These are phyloP conservation scores for Mustelus asterias DNA, from an alignment of 2,113 vertebrate genomes.

Conservation along the genomic window DNA sequence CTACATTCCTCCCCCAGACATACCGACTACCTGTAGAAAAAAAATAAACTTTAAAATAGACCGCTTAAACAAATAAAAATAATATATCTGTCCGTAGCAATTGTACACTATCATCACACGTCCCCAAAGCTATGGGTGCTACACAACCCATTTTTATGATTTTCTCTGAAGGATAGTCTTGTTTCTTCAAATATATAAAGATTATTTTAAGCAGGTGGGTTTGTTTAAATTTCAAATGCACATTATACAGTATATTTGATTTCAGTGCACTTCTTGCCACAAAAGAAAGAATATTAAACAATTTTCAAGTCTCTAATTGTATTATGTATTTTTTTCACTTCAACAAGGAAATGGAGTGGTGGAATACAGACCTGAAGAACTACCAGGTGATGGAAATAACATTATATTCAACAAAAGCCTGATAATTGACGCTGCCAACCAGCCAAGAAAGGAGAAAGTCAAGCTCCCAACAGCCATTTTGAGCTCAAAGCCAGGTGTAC, in stretches of 20 bases:
- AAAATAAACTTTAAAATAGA: too few species aligned
- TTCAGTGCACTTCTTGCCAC: neutral
- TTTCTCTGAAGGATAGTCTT: neutral
- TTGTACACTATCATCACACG: too few species aligned
- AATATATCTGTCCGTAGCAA: too few species aligned
- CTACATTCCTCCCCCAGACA: too few species aligned
- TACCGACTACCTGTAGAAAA: too few species aligned
- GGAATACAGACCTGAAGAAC: neutral
- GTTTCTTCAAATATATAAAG: neutral
- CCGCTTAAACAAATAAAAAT: too few species aligned
- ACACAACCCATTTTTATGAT: neutral
- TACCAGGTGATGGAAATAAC: neutral
- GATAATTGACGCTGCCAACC: slow-evolving; percentile 59
- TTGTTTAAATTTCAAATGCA: neutral
- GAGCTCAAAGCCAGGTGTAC: slow-evolving; percentile 53
- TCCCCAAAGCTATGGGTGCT: neutral
- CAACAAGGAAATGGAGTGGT: neutral
- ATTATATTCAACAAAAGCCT: slow-evolving; percentile 38
- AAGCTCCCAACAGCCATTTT: slow-evolving; percentile 59
- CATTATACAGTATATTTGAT: neutral
- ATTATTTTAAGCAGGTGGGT: neutral
- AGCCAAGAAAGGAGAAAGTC: slow-evolving; percentile 61
- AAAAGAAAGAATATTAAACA: neutral
- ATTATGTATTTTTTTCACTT: neutral
- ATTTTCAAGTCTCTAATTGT: neutral